Evolutionary conservation across 2,797 vertebrate species (phyloP), one percentile per base, ranked within the genome.

Genomic region (Triplophysa bombifrons): DNA sequence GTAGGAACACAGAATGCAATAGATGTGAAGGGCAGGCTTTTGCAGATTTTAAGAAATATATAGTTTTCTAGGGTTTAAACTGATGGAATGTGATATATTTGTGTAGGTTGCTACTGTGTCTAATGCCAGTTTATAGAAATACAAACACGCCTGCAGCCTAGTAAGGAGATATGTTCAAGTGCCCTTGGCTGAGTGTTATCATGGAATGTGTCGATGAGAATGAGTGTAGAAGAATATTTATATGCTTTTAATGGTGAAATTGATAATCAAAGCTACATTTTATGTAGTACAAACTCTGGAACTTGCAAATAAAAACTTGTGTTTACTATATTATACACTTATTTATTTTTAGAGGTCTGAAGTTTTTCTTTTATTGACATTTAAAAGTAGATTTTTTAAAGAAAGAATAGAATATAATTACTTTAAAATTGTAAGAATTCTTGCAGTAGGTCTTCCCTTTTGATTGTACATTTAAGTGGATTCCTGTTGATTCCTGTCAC

Each of bases 111-210:
- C 50, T 63, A 79, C 69, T 64, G 69, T 72, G 69, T 65, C 65
- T 44, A 72, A 72, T 12, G 30, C 41, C 41, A 72, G 61, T 80
- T 73, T 73, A 48, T 72, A 55, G 22, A 69, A 50, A 78, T 44
- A 55, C 58, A 67, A 58, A 38, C 27, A 77, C 61, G 65, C 58
- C 82, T 77, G 76, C 69, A 82, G 69, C 66, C 76, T 76, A 58
- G 63, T 72, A 66, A 66, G 64, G 72, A 73, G 76, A 72, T 74
- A 77, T 72, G 78, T 73, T 72, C 75, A 86, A 86, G 85, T 86
- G 85, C 78, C 83, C 83, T 86, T 86, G 85, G 73, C 78, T 84
- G 67, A 84, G 70, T 84, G 81, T 76, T 73, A 65, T 79, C 71
- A 46, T 64, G 69, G 53, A 70, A 75, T 58, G 71, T 82, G 73